Evolutionary conservation across 2,888 invertebrate genomes (phyloP), one percentile per base, ranked within the genome.

Genomic region (Formica aserva): DNA sequence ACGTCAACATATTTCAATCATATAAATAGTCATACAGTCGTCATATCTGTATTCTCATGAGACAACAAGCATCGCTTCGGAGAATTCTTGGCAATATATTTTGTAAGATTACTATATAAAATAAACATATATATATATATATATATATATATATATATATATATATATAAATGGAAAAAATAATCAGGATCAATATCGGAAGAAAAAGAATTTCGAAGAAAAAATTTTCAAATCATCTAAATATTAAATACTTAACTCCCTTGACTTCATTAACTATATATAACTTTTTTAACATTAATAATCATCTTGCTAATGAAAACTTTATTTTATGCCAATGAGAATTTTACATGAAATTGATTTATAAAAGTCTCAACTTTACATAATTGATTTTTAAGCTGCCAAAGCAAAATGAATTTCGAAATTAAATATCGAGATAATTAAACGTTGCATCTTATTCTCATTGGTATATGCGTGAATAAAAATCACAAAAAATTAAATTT

Each of bases 11-110:
- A 63, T 45, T 75, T 41, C 13, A 38, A 11, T 41, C 32, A 63
- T 29, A 41, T 74, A 60, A 29, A 38, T 13, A 9, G 15, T 45
- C 41, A 72, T 32, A 74, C 29, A 63, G 45, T 75, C 45, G 62
- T 75, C 13, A 29, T 41, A 22, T 75, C 15, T 32, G 15, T 74
- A 62, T 41, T 74, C 62, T 74, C 15, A 41, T 41, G 38, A 62
- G n/a, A 15, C 13, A 41, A 5, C 41, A 32, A 45, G 11, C 18
- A 57, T 11, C 3, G 35, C n/a, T 45, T 74, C 8, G 0, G 22
- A 29, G 8, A 72, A 45, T 75, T 75, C 32, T 41, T 41, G n/a
- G 1, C 41, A 38, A 38, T 4, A 29, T 29, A 9, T 1, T 3
- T 5, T n/a, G 22, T 29, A 18, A 15, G 11, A 22, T 11, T 9